phyloP scores from a whole-genome alignment of 2,113 vertebrate genomes.

The Romanogobio albipinnatus region DNA sequence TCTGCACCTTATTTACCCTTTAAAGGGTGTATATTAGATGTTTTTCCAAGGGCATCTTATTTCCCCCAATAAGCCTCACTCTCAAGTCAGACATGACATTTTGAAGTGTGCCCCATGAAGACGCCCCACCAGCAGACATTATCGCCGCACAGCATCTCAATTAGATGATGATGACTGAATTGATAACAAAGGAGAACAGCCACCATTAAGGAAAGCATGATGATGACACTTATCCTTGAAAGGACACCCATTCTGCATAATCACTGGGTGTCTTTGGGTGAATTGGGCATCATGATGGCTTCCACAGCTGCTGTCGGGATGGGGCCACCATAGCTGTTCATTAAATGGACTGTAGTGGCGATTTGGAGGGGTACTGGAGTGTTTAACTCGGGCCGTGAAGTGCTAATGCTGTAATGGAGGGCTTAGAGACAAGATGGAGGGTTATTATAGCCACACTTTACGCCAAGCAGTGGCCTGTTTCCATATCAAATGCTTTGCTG shows the following conservation, averaged over 20 bases:
- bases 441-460: slow-evolving; percentile 50
- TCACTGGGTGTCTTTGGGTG: slow-evolving; percentile 41
- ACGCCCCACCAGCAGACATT: slow-evolving; percentile 2
- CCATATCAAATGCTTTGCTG: slow-evolving; percentile 49
- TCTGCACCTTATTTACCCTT: not conserved
- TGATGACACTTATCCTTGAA: slow-evolving; percentile 40
- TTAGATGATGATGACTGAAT: slow-evolving; percentile 38
- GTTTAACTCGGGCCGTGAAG: slow-evolving; percentile 47
- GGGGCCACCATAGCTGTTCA: slow-evolving; percentile 57
- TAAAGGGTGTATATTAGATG: not conserved
- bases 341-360: slow-evolving; percentile 60
- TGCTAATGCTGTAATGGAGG: slow-evolving; percentile 57
- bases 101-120: not conserved
- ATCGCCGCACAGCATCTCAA: slow-evolving; percentile 20
- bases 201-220: slow-evolving; percentile 13
- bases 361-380: slow-evolving; percentile 53
- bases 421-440: slow-evolving; percentile 54
- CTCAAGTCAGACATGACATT: not conserved
- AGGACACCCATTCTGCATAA: slow-evolving; percentile 46
- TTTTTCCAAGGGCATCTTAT: not conserved
- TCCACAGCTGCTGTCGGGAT: slow-evolving; percentile 42
- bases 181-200: slow-evolving; percentile 38
- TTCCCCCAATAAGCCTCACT: slow-evolving; percentile 5
- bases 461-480: slow-evolving; percentile 41
- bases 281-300: slow-evolving; percentile 22